Evolutionary conservation across 2,797 vertebrate species (phyloP).

Genomic region (Liasis olivaceus): DNA sequence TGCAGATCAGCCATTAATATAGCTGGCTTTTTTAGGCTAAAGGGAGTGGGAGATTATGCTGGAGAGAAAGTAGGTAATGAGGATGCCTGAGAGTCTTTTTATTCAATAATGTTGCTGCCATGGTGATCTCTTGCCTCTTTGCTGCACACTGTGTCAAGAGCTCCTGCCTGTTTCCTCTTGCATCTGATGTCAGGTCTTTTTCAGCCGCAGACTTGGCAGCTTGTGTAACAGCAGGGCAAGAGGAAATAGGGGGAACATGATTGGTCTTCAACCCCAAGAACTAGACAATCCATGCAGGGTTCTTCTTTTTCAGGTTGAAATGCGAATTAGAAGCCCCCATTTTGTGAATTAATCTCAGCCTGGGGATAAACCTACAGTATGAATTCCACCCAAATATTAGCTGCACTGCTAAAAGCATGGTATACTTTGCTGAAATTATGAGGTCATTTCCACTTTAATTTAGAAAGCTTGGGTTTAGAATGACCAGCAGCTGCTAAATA

Average conservation of each 20-base stretch:
- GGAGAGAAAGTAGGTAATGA: constrained; percentile 44
- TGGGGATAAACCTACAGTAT: constrained; percentile 15
- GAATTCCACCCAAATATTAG: background rate
- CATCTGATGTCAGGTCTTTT: constrained; percentile 42
- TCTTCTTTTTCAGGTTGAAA: background rate
- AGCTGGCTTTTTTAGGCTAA: constrained; percentile 54
- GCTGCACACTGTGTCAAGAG: constrained; percentile 50
- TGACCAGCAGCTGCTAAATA: background rate
- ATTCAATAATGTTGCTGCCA: constrained; percentile 63
- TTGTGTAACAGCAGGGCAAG: constrained; percentile 54
- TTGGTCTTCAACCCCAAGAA: constrained; percentile 30
- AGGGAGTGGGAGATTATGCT: constrained; percentile 2
- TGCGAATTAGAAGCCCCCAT: background rate
- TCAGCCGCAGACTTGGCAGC: constrained; percentile 40
- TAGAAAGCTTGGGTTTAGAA: background rate
- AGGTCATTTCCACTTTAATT: background rate
- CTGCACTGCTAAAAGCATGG: background rate
- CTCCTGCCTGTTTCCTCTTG: constrained; percentile 48
- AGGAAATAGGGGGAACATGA: constrained; percentile 28
- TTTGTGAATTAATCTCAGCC: background rate
- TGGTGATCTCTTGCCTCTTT: constrained; percentile 64
- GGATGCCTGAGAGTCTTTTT: constrained; percentile 63
- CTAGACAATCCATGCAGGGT: background rate
- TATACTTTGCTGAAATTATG: background rate
- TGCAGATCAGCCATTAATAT: constrained; percentile 8